Evolutionary conservation across 2,888 invertebrate species (phyloP), one percentile per base, ranked within the genome.

Genomic region (Eupithecia exiguata): DNA sequence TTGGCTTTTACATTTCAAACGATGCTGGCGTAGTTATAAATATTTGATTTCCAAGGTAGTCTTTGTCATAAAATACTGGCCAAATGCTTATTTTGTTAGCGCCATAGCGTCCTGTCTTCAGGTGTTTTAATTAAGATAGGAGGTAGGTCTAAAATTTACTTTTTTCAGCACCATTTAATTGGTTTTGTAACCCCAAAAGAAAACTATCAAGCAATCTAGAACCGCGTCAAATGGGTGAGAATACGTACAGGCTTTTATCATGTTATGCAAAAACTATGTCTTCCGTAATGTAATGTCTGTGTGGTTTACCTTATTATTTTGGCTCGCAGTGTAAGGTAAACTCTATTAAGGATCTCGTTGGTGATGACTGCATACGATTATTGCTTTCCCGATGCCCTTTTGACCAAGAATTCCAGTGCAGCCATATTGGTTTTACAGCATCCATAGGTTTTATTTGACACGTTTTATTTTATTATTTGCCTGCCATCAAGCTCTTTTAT

Each of bases 301-400:
- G 1, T 30, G 30, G 61, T 40, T 46, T 14, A 35, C 21, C 21
- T 10, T 3, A 35, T 43, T 46, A n/a, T 25, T 40, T 35, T 30
- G 58, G 25, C 80, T 73, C 36, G 70, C 68, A 75, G 61, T 76
- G 67, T 71, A 78, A 71, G 30, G 71, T 69, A 65, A 76, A 72
- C 77, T 66, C 80, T 76, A 82, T 80, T 80, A 78, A 30, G 46
- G 71, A 79, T 81, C 81, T 84, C 80, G 83, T 81, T 81, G 78
- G 69, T 76, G 76, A 74, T 76, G 73, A 67, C 71, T 46, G 38
- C 74, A 21, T 9, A 49, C 75, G 77, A 78, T 74, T 35, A 72
- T 68, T 25, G 62, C 69, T 43, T 63, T 70, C 46, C 43, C 70
- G 16, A 21, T 46, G 62, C 46, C 46, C 62, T 40, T 67, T 40